These are phyloP conservation scores for Mus minutoides DNA, from an alignment of 2,797 vertebrate species.

Conservation along the genomic window DNA sequence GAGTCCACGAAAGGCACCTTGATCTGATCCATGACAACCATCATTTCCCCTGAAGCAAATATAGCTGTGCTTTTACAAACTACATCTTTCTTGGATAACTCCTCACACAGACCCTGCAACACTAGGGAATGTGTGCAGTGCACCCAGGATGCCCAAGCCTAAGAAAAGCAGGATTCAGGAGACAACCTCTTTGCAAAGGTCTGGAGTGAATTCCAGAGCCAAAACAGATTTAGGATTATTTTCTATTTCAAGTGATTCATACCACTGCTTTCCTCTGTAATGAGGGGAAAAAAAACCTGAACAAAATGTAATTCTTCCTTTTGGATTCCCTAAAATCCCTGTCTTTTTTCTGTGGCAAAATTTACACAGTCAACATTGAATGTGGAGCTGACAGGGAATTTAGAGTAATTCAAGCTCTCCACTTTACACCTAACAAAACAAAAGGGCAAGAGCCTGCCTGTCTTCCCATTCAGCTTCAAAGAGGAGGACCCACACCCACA, in stretches of 20 bases:
- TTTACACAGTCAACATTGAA: neutral
- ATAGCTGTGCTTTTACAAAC: neutral
- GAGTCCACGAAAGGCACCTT: neutral
- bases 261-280: slow-evolving; percentile 5
- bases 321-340: neutral
- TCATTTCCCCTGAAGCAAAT: neutral
- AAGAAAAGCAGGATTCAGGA: slow-evolving; percentile 6
- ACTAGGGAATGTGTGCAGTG: neutral
- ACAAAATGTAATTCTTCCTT: slow-evolving; percentile 2
- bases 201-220: slow-evolving; percentile 38
- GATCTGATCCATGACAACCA: neutral
- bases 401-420: neutral
- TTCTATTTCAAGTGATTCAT: slow-evolving; percentile 10
- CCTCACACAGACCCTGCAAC: neutral
- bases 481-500: neutral
- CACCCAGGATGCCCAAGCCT: neutral
- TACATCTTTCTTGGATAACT: neutral
- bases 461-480: neutral
- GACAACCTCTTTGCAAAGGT: slow-evolving; percentile 32
- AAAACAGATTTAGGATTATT: neutral
- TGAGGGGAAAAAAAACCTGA: neutral
- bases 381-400: neutral
- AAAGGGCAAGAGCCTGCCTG: neutral
- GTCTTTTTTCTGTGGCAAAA: neutral
- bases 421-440: neutral